Evolutionary conservation across 2,797 vertebrate genomes (phyloP), one percentile per base, ranked within the genome.

Genomic region (Vespertilio murinus): DNA sequence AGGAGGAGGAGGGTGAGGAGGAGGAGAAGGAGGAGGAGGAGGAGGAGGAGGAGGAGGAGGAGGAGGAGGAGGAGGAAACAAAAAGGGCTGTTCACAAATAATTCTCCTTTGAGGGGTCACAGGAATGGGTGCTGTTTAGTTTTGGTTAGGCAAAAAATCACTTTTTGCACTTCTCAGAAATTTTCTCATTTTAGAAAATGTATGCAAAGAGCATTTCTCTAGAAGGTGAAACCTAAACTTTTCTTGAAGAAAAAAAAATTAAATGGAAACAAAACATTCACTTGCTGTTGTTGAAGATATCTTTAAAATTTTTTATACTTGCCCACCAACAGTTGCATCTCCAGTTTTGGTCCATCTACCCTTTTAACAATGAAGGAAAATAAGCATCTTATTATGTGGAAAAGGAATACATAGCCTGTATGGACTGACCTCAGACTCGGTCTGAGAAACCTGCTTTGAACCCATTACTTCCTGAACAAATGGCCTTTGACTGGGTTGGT

Each of bases 391-490:
- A 73, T 54, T 73, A 8, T 35, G 0, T 9, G 22, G 33, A 40
- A 38, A 64, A 17, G n/a, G 33, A 33, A 77, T 61, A 64, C 25
- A 74, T 30, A 49, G 67, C 81, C 25, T 75, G 23, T 83, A 54
- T 78, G 20, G 28, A 49, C n/a, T 56, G 54, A 45, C 14, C 67
- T 90, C 49, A 77, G 54, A 56, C 18, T 70, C 40, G 28, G 40
- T 45, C 71, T 91, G 73, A 81, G 38, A 94, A 35, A 56, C 88
- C n/a, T 78, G 81, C 67, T 91, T 95, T 89, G 65, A 90, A 75
- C 80, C 49, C 89, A 90, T 78, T 67, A 83, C 45, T 91, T 82
- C 45, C 42, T 65, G 56, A 85, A 87, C 33, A 83, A 94, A 74
- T 40, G 88, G 69, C 2, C 83, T 88, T 47, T 84, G 77, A 35